phyloP scores from a whole-genome alignment of 2,888 invertebrate species.

The Cantharis rustica region DNA sequence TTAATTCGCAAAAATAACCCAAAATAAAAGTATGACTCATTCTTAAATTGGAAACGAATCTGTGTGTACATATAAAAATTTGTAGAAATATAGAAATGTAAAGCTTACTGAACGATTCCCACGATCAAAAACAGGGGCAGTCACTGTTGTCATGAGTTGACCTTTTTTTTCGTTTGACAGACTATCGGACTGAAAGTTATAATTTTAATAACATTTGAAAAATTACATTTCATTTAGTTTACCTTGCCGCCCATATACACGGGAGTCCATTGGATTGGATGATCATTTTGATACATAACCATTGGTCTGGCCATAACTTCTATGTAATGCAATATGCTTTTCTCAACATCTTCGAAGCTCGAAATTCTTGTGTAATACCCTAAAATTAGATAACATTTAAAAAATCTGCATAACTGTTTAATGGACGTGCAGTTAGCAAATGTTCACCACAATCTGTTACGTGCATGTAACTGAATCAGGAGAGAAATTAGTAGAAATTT shows the following conservation, averaged over 20 bases:
- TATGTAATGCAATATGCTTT: conserved; percentile 92
- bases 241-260: conserved; percentile 86
- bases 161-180: conserved; percentile 71
- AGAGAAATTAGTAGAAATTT: neutral
- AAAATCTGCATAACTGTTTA: neutral
- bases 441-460: neutral
- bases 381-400: conserved; percentile 51
- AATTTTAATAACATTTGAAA: neutral
- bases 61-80: too few species aligned
- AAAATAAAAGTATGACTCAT: too few species aligned
- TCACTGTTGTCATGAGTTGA: conserved; percentile 90
- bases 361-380: conserved; percentile 91
- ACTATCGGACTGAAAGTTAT: conserved; percentile 65
- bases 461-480: neutral
- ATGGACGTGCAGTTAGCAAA: neutral
- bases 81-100: neutral
- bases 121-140: conserved; percentile 93
- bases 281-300: conserved; percentile 90
- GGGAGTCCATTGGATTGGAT: conserved; percentile 95
- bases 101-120: conserved; percentile 78
- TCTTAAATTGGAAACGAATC: too few species aligned
- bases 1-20: too few species aligned
- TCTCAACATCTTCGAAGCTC: conserved; percentile 84
- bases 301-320: conserved; percentile 95
- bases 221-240: conserved; percentile 42